phyloP scores from a whole-genome alignment of 2,113 vertebrate genomes.

The Lynx canadensis region DNA sequence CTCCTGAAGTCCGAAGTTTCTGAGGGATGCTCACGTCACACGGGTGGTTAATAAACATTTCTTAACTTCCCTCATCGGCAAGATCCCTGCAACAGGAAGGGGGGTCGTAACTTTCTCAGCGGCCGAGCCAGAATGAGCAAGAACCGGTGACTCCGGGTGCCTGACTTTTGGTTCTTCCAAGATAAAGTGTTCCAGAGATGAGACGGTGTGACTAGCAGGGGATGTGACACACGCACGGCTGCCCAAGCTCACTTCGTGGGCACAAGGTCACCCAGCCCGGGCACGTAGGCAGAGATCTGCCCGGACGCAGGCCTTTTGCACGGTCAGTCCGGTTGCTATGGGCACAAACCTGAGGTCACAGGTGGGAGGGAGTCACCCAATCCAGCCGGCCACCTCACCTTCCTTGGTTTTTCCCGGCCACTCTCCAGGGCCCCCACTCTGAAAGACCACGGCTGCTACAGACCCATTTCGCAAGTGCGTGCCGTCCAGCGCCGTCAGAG shows the following conservation, averaged over 20 bases:
- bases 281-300: background rate
- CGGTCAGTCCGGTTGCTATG: background rate
- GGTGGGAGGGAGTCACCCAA: background rate
- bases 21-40: background rate
- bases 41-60: background rate
- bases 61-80: background rate
- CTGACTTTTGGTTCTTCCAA: background rate
- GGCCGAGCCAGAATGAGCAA: background rate
- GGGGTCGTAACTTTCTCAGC: background rate
- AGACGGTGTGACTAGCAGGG: background rate
- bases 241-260: background rate
- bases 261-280: background rate
- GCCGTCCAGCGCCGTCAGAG: background rate
- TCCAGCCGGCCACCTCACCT: rapidly evolving
- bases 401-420: background rate
- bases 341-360: background rate
- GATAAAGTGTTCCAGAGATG: background rate
- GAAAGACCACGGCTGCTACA: background rate
- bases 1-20: background rate
- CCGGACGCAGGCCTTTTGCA: background rate
- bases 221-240: rapidly evolving
- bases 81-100: background rate
- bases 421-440: background rate
- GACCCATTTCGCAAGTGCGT: background rate
- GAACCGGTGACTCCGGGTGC: background rate